Evolutionary conservation across 2,797 vertebrate genomes (phyloP).

Genomic region (Trachops cirrhosus): DNA sequence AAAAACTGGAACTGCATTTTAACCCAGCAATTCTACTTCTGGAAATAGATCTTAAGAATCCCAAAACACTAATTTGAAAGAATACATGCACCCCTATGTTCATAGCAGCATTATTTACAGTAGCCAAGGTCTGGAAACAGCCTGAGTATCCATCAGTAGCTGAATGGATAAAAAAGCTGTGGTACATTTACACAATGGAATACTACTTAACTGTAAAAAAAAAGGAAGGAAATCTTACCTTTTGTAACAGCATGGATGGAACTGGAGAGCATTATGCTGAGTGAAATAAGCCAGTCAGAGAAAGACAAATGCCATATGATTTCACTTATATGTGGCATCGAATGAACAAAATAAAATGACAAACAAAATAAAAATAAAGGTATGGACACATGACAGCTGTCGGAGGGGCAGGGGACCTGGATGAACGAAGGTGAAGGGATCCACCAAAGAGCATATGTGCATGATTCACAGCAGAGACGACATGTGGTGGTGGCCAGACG

Average conservation of each 20-base stretch:
- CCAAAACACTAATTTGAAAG: neutral
- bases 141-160: neutral
- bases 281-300: neutral
- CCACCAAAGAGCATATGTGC: neutral
- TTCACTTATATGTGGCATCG: neutral
- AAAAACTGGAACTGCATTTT: neutral
- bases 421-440: neutral
- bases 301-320: neutral
- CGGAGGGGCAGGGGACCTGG: neutral
- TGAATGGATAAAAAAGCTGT: neutral
- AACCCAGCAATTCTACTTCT: neutral
- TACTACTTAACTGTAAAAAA: neutral
- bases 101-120: neutral
- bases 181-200: neutral
- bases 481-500: neutral
- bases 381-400: neutral
- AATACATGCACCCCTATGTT: neutral
- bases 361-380: neutral
- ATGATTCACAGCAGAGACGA: neutral
- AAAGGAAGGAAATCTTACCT: neutral
- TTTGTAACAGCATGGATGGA: neutral
- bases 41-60: neutral
- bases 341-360: neutral
- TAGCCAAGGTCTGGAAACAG: neutral
- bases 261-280: neutral